phyloP scores from a whole-genome alignment of 2,797 vertebrate genomes.

The Hylomyscus alleni region DNA sequence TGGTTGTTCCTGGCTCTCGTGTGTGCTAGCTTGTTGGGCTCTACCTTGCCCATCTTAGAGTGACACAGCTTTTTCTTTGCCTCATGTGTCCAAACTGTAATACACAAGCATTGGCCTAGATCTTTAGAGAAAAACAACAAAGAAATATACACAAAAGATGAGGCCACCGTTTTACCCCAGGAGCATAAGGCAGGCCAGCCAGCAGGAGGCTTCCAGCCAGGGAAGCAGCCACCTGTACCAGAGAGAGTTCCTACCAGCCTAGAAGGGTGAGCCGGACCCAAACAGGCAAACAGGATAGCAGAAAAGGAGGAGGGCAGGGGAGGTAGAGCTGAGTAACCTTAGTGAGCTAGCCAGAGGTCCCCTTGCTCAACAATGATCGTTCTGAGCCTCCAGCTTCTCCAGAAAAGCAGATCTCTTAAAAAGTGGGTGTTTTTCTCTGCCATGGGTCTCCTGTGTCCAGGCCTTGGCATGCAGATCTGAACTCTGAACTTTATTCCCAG shows the following conservation, averaged over 20 bases:
- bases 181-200: neutral
- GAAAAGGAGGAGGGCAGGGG: neutral
- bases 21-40: neutral
- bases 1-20: fast-evolving
- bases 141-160: neutral
- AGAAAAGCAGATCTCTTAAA: neutral
- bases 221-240: neutral
- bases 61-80: neutral
- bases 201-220: neutral
- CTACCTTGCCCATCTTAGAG: neutral
- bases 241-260: neutral
- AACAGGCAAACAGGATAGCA: neutral
- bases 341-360: neutral
- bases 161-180: neutral
- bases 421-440: neutral
- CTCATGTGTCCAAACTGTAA: neutral
- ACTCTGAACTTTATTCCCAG: neutral
- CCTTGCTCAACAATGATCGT: neutral
- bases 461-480: neutral
- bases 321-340: neutral
- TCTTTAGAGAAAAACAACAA: neutral
- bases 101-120: neutral
- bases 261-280: neutral
- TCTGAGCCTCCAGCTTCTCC: neutral
- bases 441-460: neutral